Evolutionary conservation across 2,888 invertebrate genomes (phyloP).

Genomic region (Agapostemon virescens): DNA sequence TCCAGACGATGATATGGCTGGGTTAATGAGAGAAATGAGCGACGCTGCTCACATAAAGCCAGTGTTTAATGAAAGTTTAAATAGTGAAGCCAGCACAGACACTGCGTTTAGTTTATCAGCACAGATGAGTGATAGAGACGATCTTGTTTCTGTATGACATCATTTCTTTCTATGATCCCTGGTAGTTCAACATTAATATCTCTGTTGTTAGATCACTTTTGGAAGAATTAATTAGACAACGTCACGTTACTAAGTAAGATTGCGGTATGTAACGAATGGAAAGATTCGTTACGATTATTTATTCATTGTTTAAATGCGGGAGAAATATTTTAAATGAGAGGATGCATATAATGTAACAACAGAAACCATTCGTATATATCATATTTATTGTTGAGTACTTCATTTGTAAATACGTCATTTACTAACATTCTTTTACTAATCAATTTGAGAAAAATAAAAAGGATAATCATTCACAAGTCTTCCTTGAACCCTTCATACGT

Average conservation of each 20-base stretch:
- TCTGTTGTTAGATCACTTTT: slow-evolving; percentile 20
- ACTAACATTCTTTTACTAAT: slow-evolving; percentile 21
- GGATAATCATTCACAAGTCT: slow-evolving; percentile 5
- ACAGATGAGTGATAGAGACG: slow-evolving; percentile 78
- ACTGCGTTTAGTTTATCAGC: slow-evolving; percentile 79
- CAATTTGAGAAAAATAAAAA: slow-evolving; percentile 32
- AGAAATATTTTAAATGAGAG: not conserved
- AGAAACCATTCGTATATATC: slow-evolving; percentile 6
- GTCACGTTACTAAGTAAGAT: not conserved
- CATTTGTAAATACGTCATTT: slow-evolving; percentile 44
- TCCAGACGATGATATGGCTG: slow-evolving; percentile 79
- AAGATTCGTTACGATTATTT: slow-evolving; percentile 8
- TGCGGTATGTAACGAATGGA: not conserved
- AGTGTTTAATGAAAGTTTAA: slow-evolving; percentile 75
- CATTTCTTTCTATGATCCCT: slow-evolving; percentile 39
- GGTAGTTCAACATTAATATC: slow-evolving; percentile 17
- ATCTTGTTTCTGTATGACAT: slow-evolving; percentile 69
- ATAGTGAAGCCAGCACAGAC: slow-evolving; percentile 79
- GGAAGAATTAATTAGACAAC: slow-evolving; percentile 5
- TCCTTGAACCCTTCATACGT: not conserved
- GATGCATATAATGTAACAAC: slow-evolving; percentile 3
- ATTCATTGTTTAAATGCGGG: slow-evolving; percentile 10
- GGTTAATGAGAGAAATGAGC: slow-evolving; percentile 79
- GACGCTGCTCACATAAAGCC: slow-evolving; percentile 74
- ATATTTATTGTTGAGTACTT: slow-evolving; percentile 20